phyloP scores from a whole-genome alignment of 2,113 vertebrate genomes.

The Zapus hudsonius region DNA sequence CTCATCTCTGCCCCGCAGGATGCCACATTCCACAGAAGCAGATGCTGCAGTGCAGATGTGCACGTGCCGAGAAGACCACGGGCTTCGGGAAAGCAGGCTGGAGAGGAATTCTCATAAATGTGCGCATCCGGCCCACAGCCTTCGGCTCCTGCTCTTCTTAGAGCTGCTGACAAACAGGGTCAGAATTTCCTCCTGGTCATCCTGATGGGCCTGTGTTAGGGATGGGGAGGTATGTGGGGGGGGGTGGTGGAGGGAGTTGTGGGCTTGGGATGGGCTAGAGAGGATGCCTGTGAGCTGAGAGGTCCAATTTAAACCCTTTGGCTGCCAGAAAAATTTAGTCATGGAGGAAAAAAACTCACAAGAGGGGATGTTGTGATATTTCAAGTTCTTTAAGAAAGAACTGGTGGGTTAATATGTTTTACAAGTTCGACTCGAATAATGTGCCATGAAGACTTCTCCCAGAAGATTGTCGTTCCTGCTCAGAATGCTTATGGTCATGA shows the following conservation, averaged over 20 bases:
- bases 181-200: background rate
- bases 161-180: background rate
- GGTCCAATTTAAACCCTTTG: background rate
- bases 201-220: fast-evolving
- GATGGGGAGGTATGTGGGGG: no score
- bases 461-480: background rate
- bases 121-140: conserved; percentile 3
- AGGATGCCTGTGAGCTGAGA: background rate
- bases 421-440: background rate
- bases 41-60: conserved; percentile 41
- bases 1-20: background rate
- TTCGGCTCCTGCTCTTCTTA: conserved; percentile 13
- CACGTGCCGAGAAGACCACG: background rate
- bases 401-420: background rate
- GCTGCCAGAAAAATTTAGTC: background rate
- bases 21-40: conserved; percentile 39
- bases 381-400: conserved; percentile 31
- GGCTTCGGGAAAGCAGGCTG: background rate
- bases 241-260: background rate
- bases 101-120: conserved; percentile 47
- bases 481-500: background rate
- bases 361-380: conserved; percentile 2
- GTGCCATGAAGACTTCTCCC: background rate
- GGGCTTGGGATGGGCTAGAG: background rate
- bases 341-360: background rate